Evolutionary conservation across 1,140 invertebrate genomes (phyloP), one percentile per base, ranked within the genome.

Genomic region (Conus betulinus): DNA sequence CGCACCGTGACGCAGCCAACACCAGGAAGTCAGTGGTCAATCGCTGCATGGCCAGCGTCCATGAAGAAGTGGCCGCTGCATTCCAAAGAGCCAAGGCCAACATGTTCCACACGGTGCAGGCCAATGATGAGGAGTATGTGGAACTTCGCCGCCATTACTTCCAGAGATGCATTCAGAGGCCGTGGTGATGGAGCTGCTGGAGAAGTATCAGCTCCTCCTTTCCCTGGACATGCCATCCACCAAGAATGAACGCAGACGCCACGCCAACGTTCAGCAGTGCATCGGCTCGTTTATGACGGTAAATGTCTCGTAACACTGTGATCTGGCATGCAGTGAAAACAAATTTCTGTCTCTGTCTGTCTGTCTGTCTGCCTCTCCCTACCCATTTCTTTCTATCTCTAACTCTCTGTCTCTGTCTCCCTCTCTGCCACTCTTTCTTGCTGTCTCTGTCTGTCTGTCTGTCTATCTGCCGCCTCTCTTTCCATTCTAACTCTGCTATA

Each of bases 101-200:
- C n/a, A 88, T 94, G 8, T 82, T 94, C 11, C 87, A 91, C 27
- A 84, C 81, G 52, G 63, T 27, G 15, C 55, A 55, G 4, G 88
- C 89, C 15, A 87, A 88, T 15, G 84, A 87, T n/a, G 63, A 25
- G 52, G 91, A 89, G 23, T 84, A 89, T 27, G 85, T 85, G 20
- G 90, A 91, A 55, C 60, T 93, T 2, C 79, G 91, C 11, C 20
- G 20, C 4, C 92, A 93, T 79, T 93, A 93, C 79, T 85, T 92
- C 51, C 89, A 90, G 27, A 85, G 27, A 85, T 91, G 83, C n/a
- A 78, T 57, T 90, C 91, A 60, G 93, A 93, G 63, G 86, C 89
- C 39, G 92, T 90, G 20, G 85, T 94, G 3, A 60, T 39, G 51
- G 94, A 94, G 57, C 92, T 94, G 27, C 92, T 93, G 89, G 87